Evolutionary conservation across 2,888 invertebrate species (phyloP), one percentile per base, ranked within the genome.

Genomic region (Pseudococcus jackbeardsleyi): DNA sequence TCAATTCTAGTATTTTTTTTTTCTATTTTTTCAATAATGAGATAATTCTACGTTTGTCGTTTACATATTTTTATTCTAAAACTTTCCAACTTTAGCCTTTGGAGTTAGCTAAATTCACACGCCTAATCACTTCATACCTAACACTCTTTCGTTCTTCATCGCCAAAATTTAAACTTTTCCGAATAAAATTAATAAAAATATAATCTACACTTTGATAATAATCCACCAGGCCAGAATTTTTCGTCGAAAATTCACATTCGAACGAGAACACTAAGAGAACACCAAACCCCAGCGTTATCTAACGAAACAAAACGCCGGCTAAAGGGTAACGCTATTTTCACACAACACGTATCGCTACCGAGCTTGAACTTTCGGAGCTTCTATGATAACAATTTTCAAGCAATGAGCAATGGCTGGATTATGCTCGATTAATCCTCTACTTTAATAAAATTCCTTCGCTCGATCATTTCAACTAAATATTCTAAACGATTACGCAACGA

Each of bases 311-410:
- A 82, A 82, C 15, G 46, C 79, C 79, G 79, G 79, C 46, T 12
- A 17, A 42, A 9, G 79, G 19, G 79, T 22, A 46, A 46, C 15
- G 72, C 33, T 82, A 19, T 46, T 46, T 82, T 82, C 46, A 82
- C 46, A 82, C 79, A 6, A 64, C 79, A 11, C 46, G 79, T 11
- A n/a, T 82, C 79, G 46, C 46, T 79, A 46, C 42, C 79, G 19
- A 79, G 79, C 17, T 19, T 19, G 79, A 82, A 46, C 46, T 82
- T 82, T 82, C 79, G 19, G 46, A 39, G 77, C 39, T 77, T 82
- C 17, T 82, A 9, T 82, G 79, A 82, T 82, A 82, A 82, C 46
- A 19, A 46, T 82, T 12, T n/a, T 72, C 33, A 33, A 72, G 3
- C 33, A 33, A 22, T 9, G 33, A 11, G 17, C 72, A 33, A 72